Percentiles rank a stretch among this genome's conserved stretches.
These are phyloP conservation scores for Xenopus borealis DNA, from an alignment of 2,113 vertebrate genomes.

Conservation along the genomic window DNA sequence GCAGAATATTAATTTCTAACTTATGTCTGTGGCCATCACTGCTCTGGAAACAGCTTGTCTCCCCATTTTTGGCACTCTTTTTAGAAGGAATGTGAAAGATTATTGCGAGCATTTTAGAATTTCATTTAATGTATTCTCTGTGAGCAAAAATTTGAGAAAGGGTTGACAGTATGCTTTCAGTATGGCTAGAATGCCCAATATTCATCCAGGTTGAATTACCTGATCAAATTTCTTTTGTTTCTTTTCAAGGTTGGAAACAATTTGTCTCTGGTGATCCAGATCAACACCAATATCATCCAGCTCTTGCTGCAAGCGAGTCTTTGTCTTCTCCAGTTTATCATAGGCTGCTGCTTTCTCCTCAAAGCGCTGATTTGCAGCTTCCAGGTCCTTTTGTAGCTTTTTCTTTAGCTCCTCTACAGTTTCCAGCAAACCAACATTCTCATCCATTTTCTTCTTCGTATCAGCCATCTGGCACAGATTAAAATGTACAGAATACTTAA, in stretches of 20 bases:
- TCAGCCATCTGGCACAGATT: constrained; percentile 70
- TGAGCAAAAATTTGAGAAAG: too few species aligned
- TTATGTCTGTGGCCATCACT: too few species aligned
- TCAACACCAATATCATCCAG: constrained; percentile 90
- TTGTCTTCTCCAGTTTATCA: constrained; percentile 97
- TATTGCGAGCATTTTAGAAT: too few species aligned
- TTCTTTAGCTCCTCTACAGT: constrained; percentile 80
- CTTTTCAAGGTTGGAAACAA: constrained; percentile 93
- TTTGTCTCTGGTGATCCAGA: constrained; percentile 93
- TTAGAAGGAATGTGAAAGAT: too few species aligned
- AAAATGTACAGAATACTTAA: background rate
- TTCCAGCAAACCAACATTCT: constrained; percentile 79
- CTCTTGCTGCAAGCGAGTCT: constrained; percentile 93
- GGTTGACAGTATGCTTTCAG: too few species aligned
- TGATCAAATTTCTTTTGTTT: constrained; percentile 99
- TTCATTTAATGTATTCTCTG: too few species aligned
- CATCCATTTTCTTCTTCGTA: constrained; percentile 86
- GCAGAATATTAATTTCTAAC: too few species aligned
- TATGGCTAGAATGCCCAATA: too few species aligned
- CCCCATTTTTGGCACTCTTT: too few species aligned
- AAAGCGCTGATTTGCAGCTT: constrained; percentile 73
- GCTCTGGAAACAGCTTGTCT: too few species aligned
- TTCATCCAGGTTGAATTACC: constrained; percentile 58
- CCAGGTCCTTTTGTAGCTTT: constrained; percentile 86
- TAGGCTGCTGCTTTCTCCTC: constrained; percentile 86